These are phyloP conservation scores for Heliconius erato DNA, from an alignment of 2,888 invertebrate species.

Conservation along the genomic window DNA sequence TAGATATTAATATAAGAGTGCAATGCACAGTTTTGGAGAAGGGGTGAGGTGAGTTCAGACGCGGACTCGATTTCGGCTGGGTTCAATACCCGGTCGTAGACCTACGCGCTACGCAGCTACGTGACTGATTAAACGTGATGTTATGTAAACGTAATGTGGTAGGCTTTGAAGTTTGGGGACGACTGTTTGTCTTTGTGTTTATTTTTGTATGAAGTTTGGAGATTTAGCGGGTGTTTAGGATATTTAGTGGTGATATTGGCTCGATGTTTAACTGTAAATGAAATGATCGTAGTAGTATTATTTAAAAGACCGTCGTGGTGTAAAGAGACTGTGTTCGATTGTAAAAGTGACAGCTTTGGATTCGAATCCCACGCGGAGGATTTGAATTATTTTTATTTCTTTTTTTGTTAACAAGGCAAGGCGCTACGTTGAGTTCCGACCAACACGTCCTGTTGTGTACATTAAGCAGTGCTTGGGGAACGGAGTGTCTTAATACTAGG, in stretches of 20 bases:
- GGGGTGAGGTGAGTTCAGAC: conserved; percentile 69
- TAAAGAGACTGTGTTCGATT: no score
- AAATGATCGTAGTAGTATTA: not conserved
- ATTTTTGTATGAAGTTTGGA: not conserved
- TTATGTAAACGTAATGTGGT: conserved; percentile 37
- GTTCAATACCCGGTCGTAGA: conserved; percentile 81
- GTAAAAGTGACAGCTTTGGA: no score
- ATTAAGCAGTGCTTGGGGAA: no score
- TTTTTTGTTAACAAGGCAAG: no score
- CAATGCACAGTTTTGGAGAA: conserved; percentile 71
- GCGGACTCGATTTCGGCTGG: conserved; percentile 76
- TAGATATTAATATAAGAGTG: conserved; percentile 54
- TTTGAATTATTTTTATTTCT: no score
- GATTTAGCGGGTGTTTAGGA: not conserved
- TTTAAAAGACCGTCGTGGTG: no score
- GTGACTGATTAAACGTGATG: conserved; percentile 51
- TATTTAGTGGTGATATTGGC: not conserved
- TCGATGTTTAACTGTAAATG: not conserved
- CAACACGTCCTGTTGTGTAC: no score
- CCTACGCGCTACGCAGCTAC: conserved; percentile 82
- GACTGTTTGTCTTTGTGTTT: conserved; percentile 11
- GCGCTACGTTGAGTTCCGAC: no score
- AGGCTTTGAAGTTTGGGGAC: conserved; percentile 29
- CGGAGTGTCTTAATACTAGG: no score
- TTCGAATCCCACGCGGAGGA: no score